Conservation (phyloP, 1,140 invertebrate genomes). For the Cherax quadricarinatus region DNA sequence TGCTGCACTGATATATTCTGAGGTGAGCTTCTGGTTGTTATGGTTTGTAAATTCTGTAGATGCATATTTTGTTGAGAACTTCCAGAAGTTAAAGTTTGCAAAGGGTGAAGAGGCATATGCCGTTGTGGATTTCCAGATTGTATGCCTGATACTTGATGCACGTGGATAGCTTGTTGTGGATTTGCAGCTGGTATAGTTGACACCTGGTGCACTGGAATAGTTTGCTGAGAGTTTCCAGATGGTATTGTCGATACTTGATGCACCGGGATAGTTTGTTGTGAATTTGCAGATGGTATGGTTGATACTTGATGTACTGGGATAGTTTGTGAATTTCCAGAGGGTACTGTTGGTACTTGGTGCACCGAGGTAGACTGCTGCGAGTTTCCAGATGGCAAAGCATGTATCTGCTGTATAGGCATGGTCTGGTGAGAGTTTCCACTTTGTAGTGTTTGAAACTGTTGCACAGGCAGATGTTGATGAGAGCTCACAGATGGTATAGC, state of each 20-base stretch:
- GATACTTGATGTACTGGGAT: background rate
- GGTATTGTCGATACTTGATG: background rate
- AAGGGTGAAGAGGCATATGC: background rate
- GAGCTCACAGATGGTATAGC: constrained; percentile 1
- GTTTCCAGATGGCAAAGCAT: background rate
- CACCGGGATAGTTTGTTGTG: background rate
- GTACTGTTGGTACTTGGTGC: background rate
- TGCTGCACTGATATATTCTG: background rate
- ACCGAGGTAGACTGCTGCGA: background rate
- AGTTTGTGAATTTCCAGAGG: background rate
- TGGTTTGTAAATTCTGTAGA: background rate
- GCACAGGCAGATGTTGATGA: background rate
- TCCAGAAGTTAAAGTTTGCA: background rate
- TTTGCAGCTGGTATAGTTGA: background rate
- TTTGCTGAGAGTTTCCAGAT: constrained; percentile 6
- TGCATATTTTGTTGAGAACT: background rate
- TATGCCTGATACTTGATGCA: background rate
- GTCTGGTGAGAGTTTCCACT: constrained; percentile 4
- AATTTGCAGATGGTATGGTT: background rate
- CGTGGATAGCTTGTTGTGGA: background rate
- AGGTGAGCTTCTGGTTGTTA: background rate
- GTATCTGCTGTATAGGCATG: background rate
- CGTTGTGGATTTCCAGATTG: constrained; percentile 5
- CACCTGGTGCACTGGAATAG: background rate
- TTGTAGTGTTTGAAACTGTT: background rate